Conservation (phyloP, 1,140 invertebrate species). For the Psilanteris sp. region DNA sequence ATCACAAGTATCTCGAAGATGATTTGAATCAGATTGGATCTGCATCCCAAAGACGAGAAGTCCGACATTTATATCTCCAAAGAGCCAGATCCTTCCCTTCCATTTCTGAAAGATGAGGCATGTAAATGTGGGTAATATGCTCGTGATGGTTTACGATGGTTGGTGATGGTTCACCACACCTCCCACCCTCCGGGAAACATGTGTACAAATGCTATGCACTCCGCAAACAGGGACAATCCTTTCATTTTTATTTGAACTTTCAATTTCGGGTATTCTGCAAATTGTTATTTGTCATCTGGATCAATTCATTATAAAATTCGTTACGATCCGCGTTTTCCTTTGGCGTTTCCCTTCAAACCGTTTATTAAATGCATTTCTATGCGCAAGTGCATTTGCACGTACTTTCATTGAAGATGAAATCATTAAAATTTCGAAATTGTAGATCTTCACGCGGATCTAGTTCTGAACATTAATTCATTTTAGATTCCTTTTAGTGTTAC, state of each 20-base stretch:
- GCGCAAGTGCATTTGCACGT: no score
- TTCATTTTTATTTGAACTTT: slow-evolving; percentile 44
- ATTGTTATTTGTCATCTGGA: slow-evolving; percentile 36
- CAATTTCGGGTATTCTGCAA: background rate
- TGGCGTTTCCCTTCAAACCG: no score
- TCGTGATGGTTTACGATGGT: slow-evolving; percentile 59
- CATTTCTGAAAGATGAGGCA: slow-evolving; percentile 65
- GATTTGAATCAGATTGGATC: slow-evolving; percentile 74
- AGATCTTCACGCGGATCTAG: no score
- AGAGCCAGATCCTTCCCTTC: slow-evolving; percentile 75
- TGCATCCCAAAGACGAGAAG: slow-evolving; percentile 70
- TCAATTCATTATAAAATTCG: slow-evolving; percentile 32
- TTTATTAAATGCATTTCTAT: no score
- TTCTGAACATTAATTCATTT: no score
- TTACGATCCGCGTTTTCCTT: no score
- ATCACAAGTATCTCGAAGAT: slow-evolving; percentile 63
- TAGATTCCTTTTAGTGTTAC: no score
- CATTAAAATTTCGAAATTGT: no score
- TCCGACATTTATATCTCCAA: slow-evolving; percentile 76
- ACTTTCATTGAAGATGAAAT: no score
- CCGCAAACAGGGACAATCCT: slow-evolving; percentile 46
- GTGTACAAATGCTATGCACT: slow-evolving; percentile 33
- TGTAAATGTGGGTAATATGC: slow-evolving; percentile 63
- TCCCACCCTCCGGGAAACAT: slow-evolving; percentile 59
- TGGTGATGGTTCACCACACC: slow-evolving; percentile 63